Percentiles rank a stretch among this genome's conserved stretches.
Evolutionary conservation across 2,113 vertebrate genomes (phyloP).

Genomic region (Cheirogaleus medius): DNA sequence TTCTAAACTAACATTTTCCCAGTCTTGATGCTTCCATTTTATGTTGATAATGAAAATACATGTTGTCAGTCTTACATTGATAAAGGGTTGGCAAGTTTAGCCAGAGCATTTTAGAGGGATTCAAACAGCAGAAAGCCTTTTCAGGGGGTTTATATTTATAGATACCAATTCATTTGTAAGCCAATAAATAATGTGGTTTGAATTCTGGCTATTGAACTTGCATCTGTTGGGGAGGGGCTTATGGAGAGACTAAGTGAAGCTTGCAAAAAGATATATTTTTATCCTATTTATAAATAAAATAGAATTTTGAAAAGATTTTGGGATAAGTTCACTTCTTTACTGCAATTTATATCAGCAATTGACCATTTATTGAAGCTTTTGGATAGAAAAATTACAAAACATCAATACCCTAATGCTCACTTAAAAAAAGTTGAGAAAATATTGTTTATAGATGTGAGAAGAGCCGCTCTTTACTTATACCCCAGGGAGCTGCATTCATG

Average conservation of each 20-base stretch:
- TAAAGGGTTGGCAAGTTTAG: conserved; percentile 19
- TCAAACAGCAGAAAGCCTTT: conserved; percentile 12
- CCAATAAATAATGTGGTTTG: conserved; percentile 65
- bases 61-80: conserved; percentile 41
- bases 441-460: not conserved
- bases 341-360: not conserved
- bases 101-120: conserved; percentile 1
- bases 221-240: conserved; percentile 41
- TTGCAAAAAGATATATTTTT: conserved; percentile 43
- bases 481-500: not conserved
- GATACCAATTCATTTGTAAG: conserved; percentile 55
- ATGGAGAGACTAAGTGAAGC: not conserved
- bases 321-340: not conserved
- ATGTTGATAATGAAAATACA: conserved; percentile 53
- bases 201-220: conserved; percentile 66
- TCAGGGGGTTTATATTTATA: conserved; percentile 59
- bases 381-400: not conserved
- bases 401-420: not conserved
- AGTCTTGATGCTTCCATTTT: conserved; percentile 52
- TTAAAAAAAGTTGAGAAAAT: conserved; percentile 12
- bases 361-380: conserved; percentile 39
- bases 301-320: not conserved
- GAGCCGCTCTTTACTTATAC: not conserved
- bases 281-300: conserved; percentile 2
- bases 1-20: conserved; percentile 55